Evolutionary conservation across 2,888 invertebrate genomes (phyloP).

Genomic region (Sycophila texana): DNA sequence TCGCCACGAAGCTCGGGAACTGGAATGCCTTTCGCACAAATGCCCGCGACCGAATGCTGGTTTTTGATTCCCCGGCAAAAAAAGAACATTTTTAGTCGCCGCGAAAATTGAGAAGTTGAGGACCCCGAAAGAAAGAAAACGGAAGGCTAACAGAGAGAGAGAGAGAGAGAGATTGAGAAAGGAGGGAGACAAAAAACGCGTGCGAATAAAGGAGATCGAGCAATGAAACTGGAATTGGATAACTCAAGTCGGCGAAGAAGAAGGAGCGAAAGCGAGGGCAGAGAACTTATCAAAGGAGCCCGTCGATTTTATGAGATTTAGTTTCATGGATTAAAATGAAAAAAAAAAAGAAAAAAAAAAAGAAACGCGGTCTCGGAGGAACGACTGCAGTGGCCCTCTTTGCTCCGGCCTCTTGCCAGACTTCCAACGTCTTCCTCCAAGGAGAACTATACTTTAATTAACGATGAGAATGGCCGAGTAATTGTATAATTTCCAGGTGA

Average conservation of each 20-base stretch:
- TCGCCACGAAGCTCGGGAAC: neutral
- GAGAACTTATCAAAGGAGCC: slow-evolving; percentile 27
- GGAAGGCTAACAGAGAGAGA: neutral
- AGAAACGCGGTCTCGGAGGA: neutral
- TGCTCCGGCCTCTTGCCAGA: neutral
- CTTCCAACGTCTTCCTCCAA: neutral
- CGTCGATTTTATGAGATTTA: slow-evolving; percentile 44
- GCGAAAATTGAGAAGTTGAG: slow-evolving; percentile 1
- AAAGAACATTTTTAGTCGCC: neutral
- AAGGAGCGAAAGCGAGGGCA: neutral
- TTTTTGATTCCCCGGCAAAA: slow-evolving; percentile 26
- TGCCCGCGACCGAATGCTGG: slow-evolving; percentile 27
- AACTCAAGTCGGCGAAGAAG: slow-evolving; percentile 5
- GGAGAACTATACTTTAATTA: slow-evolving; percentile 10
- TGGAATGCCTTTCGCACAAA: neutral
- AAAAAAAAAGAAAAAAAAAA: slow-evolving; percentile 3
- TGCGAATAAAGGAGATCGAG: neutral
- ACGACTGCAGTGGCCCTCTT: slow-evolving; percentile 2
- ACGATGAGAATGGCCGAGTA: neutral
- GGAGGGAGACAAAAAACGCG: slow-evolving; percentile 3
- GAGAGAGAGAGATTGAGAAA: too few species aligned
- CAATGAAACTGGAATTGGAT: slow-evolving; percentile 30
- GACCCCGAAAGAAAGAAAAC: slow-evolving; percentile 4
- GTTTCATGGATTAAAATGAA: slow-evolving; percentile 43
- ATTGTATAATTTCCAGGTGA: neutral